Percentiles rank a stretch among this genome's conserved stretches.
Evolutionary conservation across 2,113 vertebrate genomes (phyloP).

Genomic region (Danionella cerebrum): DNA sequence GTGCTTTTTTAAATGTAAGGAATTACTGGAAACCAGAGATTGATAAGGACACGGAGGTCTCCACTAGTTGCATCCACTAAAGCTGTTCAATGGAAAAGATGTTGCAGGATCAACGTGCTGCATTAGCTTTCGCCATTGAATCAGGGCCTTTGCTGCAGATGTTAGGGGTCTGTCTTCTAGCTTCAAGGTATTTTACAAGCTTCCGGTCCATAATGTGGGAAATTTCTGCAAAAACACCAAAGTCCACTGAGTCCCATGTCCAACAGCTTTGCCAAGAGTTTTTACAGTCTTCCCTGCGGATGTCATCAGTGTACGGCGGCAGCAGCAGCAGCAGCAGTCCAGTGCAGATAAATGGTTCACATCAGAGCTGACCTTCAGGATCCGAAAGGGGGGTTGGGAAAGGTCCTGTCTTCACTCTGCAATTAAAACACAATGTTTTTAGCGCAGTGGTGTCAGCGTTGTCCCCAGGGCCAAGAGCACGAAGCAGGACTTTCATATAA

Average conservation of each 20-base stretch:
- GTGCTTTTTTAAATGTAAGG: too few species aligned
- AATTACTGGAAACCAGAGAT: too few species aligned
- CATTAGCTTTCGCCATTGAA: too few species aligned
- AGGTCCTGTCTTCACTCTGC: neutral
- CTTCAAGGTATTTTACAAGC: too few species aligned
- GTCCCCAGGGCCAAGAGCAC: constrained; percentile 21
- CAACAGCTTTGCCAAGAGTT: neutral
- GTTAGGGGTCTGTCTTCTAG: too few species aligned
- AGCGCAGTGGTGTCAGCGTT: neutral
- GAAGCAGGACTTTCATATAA: constrained; percentile 14
- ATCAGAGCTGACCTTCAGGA: neutral
- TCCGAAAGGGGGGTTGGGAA: constrained; percentile 8
- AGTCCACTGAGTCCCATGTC: neutral
- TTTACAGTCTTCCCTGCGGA: neutral
- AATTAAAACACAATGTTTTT: constrained; percentile 30
- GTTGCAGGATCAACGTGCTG: too few species aligned
- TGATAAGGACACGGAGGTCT: too few species aligned
- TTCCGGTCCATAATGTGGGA: neutral
- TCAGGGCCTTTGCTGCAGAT: too few species aligned
- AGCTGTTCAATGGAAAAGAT: too few species aligned
- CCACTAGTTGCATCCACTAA: too few species aligned
- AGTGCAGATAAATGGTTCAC: neutral
- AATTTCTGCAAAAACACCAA: neutral
- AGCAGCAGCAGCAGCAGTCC: neutral
- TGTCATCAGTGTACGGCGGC: neutral